Base-by-base conservation (phyloP, 2,888 invertebrate species). In the Pyrocoelia pectoralis region DNA sequence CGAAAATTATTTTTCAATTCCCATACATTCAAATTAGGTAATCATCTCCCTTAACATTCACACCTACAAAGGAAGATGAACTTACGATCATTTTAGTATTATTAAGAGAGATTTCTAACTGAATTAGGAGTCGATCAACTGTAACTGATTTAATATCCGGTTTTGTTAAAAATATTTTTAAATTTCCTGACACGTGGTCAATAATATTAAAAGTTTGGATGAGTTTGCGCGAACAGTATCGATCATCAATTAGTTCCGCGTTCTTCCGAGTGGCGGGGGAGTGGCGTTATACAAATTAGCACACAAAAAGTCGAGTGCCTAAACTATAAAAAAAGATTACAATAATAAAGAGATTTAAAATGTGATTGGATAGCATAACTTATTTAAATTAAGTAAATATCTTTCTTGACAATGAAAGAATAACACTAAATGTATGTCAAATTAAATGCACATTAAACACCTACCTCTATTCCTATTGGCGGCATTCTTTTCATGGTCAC, bases 381-480 rank as follows among this genome's bases (percentile, higher is more conserved):
- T 33, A 33, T 33, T 33, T 33, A n/a, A 33, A 33, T 33, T 33
- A 33, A 3, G 33, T 33, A 33, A 24, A 24, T 24, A 24, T 5
- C 6, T 24, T 24, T 24, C n/a, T n/a, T n/a, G n/a, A 24, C 24
- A 24, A 24, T 24, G 24, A 24, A 24, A 6, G 24, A 5, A 24
- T 24, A 24, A 24, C 24, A 24, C 24, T 5, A 43, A 12, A 43
- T 19, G 24, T 24, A 55, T 38, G 38, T 12, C 13, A 19, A 41
- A 13, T 6, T 19, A 19, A 24, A 43, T 9, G 8, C 15, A 17
- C 17, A 46, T 53, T 56, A 58, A 56, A 67, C 70, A 68, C 70
- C 69, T 72, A 71, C 70, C 69, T 71, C 67, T 54, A 61, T 61
- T 63, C 68, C 64, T 67, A 74, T 76, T 76, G 75, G 75, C 70